A percentile compares a stretch with the other conserved stretches of the same genome.
Evolutionary conservation across 1,140 invertebrate species (phyloP).

Genomic region (Ctenoplectra terminalis): DNA sequence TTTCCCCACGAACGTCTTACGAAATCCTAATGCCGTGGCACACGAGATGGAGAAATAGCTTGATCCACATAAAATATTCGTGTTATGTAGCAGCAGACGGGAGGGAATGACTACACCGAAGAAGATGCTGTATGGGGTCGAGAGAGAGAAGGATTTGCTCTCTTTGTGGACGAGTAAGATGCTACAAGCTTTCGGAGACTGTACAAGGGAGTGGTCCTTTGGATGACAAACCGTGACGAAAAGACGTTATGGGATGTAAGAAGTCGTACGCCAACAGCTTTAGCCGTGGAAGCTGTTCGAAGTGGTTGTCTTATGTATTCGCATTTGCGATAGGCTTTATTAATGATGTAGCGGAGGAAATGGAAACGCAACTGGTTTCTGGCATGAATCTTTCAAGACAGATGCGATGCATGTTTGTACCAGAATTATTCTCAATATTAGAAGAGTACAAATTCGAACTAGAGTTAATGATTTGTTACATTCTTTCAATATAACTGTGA

Average conservation of each 20-base stretch:
- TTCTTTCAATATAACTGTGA: too few relatives aligned
- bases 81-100: neutral
- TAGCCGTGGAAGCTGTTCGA: neutral
- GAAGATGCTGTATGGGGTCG: neutral
- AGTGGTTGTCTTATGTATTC: neutral
- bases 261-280: neutral
- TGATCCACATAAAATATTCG: conserved; percentile 3
- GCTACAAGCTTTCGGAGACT: neutral
- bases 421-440: too few relatives aligned
- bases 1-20: neutral
- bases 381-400: too few relatives aligned
- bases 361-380: neutral
- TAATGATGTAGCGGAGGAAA: neutral
- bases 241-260: neutral
- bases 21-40: neutral
- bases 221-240: conserved; percentile 4
- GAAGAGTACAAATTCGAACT: too few relatives aligned
- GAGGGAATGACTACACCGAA: neutral
- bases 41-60: neutral
- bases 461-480: too few relatives aligned
- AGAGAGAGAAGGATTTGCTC: neutral
- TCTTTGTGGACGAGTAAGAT: neutral
- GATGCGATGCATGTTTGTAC: too few relatives aligned
- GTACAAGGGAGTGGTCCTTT: neutral
- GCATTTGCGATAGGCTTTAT: neutral